phyloP scores from a whole-genome alignment of 2,888 invertebrate species.

The Cremastobaeus sp. region DNA sequence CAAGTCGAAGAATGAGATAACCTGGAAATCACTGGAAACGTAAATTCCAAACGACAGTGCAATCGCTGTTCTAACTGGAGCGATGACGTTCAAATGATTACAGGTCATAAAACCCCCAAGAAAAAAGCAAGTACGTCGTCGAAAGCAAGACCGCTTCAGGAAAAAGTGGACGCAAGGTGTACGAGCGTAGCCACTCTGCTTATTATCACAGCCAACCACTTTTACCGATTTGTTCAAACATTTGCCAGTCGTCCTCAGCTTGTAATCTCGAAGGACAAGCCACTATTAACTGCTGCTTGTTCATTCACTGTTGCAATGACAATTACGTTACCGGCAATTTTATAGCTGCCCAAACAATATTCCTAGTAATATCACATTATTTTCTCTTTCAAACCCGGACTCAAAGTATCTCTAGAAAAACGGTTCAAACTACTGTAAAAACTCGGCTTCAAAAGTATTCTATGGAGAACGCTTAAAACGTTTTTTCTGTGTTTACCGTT shows the following conservation, averaged over 20 bases:
- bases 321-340: background rate
- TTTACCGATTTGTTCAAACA: slow-evolving; percentile 42
- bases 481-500: no score
- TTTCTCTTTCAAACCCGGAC: background rate
- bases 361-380: no score
- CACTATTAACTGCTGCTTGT: slow-evolving; percentile 20
- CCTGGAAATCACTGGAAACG: slow-evolving; percentile 61
- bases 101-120: slow-evolving; percentile 64
- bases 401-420: no score
- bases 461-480: no score
- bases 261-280: slow-evolving; percentile 43
- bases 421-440: no score
- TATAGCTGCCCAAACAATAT: no score
- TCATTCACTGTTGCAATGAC: slow-evolving; percentile 18
- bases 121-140: slow-evolving; percentile 58
- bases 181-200: slow-evolving; percentile 32
- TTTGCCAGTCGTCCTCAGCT: slow-evolving; percentile 47
- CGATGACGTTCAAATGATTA: slow-evolving; percentile 64
- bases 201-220: slow-evolving; percentile 46
- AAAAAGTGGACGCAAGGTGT: slow-evolving; percentile 42
- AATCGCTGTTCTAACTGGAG: slow-evolving; percentile 62
- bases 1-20: slow-evolving; percentile 47
- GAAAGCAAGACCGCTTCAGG: slow-evolving; percentile 54
- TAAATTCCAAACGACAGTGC: slow-evolving; percentile 63
- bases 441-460: no score